These are phyloP conservation scores for Cydia pomonella DNA, from an alignment of 1,140 invertebrate species.

Conservation along the genomic window DNA sequence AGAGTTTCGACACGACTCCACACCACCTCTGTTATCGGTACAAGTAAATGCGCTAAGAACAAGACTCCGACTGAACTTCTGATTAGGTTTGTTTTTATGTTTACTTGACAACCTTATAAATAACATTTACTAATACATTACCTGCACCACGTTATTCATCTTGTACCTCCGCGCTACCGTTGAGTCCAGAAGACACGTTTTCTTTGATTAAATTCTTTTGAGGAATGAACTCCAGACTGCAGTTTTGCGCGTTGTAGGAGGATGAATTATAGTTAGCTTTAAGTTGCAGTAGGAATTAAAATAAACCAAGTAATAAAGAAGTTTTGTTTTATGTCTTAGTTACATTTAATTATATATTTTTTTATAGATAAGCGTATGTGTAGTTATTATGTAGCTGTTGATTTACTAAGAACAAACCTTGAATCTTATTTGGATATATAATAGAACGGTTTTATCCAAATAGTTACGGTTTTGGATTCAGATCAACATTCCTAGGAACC, in stretches of 20 bases:
- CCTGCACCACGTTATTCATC: constrained; percentile 4
- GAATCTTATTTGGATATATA: too few relatives aligned
- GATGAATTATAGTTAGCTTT: constrained; percentile 14
- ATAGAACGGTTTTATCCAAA: too few relatives aligned
- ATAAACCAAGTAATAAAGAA: constrained; percentile 2
- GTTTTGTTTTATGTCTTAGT: background rate
- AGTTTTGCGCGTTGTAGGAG: background rate
- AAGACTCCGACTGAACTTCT: constrained; percentile 54
- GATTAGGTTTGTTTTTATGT: constrained; percentile 60
- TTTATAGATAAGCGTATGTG: too few relatives aligned
- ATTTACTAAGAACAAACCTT: too few relatives aligned
- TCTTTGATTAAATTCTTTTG: constrained; percentile 17
- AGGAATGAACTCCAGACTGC: background rate
- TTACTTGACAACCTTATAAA: constrained; percentile 44
- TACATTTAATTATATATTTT: too few relatives aligned
- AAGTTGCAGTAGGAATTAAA: background rate
- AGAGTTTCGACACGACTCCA: constrained; percentile 40
- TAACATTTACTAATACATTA: constrained; percentile 39
- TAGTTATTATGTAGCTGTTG: too few relatives aligned
- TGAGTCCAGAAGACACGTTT: constrained; percentile 11
- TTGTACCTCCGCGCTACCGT: constrained; percentile 4
- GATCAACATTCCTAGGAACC: too few relatives aligned
- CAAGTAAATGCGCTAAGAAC: constrained; percentile 48
- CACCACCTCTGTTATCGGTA: constrained; percentile 42
- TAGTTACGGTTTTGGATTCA: too few relatives aligned